A percentile compares a stretch with the other conserved stretches of the same genome.
These are phyloP conservation scores for Oncorhynchus nerka DNA, from an alignment of 2,113 vertebrate species.

Conservation along the genomic window DNA sequence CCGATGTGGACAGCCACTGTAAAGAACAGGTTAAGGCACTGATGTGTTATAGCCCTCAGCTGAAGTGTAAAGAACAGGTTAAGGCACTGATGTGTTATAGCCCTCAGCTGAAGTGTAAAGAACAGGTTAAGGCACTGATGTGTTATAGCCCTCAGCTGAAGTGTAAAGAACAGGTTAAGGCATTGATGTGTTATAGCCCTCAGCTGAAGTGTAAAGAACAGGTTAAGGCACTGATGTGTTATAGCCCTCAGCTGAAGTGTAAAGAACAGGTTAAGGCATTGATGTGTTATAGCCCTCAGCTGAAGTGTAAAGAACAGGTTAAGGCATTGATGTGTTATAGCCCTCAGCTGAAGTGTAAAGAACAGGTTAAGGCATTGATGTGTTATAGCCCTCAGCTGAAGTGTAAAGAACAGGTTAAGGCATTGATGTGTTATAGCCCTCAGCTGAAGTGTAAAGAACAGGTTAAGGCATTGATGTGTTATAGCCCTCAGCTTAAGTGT, in stretches of 20 bases:
- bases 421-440: conserved; percentile 9
- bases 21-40: conserved; percentile 11
- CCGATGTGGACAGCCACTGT: not conserved
- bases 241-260: no score
- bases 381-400: no score
- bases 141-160: no score
- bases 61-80: conserved; percentile 6
- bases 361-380: conserved; percentile 12
- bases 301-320: conserved; percentile 7
- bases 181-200: conserved; percentile 9
- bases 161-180: conserved; percentile 9
- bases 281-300: conserved; percentile 5
- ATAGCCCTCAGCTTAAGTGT: no score
- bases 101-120: no score
- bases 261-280: conserved; percentile 11
- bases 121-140: conserved; percentile 12
- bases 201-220: conserved; percentile 1
- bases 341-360: no score
- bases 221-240: conserved; percentile 12
- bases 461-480: conserved; percentile 12
- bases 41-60: conserved; percentile 8
- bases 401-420: conserved; percentile 9
- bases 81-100: conserved; percentile 8
- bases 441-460: conserved; percentile 1
- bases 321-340: conserved; percentile 8